Base-by-base conservation (phyloP, 1,140 invertebrate species). In the Neotoxoptera formosana region DNA sequence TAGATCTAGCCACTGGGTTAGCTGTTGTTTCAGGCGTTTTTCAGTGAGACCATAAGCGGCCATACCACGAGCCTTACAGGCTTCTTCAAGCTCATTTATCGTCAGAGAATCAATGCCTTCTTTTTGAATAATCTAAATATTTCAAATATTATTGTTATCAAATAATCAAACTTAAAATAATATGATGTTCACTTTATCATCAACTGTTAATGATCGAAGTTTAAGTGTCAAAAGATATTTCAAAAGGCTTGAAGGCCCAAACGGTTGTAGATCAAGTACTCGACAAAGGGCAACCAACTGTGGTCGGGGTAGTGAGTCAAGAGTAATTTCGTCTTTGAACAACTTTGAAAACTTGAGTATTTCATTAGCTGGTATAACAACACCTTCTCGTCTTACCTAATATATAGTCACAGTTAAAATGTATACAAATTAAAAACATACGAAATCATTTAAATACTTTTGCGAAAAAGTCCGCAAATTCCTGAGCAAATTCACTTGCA, bases 301-400 rank as follows among this genome's bases (percentile, higher is more conserved):
- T 36, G 97, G 97, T 76, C 98, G 95, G 3, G 97, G 97, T n/a
- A 99, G 95, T 14, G 98, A 99, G 95, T 99, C 99, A 86, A 99
- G 95, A 1, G 99, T 99, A n/a, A 99, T 98, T 96, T 99, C 99
- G 96, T 99, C 99, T 95, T 99, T 98, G 96, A 99, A 99, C 17
- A 99, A 95, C 95, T 99, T 99, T 30, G 98, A 99, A 95, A 98
- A 99, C 95, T 98, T 98, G 95, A 99, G 96, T 83, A 99, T 99
- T 94, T 99, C 99, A 94, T 99, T 97, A 0, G 97, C 97, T 0
- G 98, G 98, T 94, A 97, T 96, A 94, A 97, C 96, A 34, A 98
- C 99, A 30, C 96, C 93, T 93, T 93, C 95, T 60, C 94, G 96
- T 93, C 97, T 95, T 21, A 97, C 96, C 96, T 97, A 94, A 91